These are phyloP conservation scores for Ceratosolen solmsi DNA, from an alignment of 1,140 invertebrate genomes.

Conservation along the genomic window DNA sequence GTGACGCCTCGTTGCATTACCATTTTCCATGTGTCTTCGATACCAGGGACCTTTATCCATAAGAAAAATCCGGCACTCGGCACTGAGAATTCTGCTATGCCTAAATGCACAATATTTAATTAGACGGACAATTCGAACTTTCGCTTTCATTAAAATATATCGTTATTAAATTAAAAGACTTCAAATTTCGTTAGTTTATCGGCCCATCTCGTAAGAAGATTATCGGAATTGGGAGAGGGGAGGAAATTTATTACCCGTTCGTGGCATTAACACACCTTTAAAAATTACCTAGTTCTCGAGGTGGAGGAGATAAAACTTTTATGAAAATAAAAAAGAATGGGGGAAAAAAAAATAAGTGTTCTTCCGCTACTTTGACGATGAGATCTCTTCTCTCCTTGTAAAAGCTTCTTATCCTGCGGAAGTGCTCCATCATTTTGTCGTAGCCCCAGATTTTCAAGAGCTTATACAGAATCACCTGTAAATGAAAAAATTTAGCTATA, in stretches of 20 bases:
- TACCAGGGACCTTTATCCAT: constrained; percentile 81
- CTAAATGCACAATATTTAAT: too few species aligned
- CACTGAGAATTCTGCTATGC: constrained; percentile 78
- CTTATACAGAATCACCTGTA: constrained; percentile 78
- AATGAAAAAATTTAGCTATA: constrained; percentile 4
- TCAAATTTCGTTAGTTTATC: too few species aligned
- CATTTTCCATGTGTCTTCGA: constrained; percentile 83
- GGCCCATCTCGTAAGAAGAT: too few species aligned
- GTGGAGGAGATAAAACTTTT: too few species aligned
- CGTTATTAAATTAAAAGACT: too few species aligned
- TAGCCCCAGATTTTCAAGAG: constrained; percentile 78
- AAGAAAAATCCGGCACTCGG: constrained; percentile 85
- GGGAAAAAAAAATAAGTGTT: constrained; percentile 72
- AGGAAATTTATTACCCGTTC: too few species aligned
- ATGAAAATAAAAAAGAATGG: constrained; percentile 20
- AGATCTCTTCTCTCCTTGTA: constrained; percentile 79
- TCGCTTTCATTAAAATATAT: too few species aligned
- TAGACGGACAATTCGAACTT: neutral
- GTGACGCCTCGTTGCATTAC: constrained; percentile 77
- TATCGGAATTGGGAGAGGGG: too few species aligned
- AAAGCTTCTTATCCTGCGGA: constrained; percentile 76
- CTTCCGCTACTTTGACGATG: constrained; percentile 77
- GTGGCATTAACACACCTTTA: too few species aligned
- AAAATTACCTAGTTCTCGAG: too few species aligned
- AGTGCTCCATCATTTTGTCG: constrained; percentile 77